These are phyloP conservation scores for Psettodes erumei DNA, from an alignment of 2,113 vertebrate genomes.

Conservation along the genomic window DNA sequence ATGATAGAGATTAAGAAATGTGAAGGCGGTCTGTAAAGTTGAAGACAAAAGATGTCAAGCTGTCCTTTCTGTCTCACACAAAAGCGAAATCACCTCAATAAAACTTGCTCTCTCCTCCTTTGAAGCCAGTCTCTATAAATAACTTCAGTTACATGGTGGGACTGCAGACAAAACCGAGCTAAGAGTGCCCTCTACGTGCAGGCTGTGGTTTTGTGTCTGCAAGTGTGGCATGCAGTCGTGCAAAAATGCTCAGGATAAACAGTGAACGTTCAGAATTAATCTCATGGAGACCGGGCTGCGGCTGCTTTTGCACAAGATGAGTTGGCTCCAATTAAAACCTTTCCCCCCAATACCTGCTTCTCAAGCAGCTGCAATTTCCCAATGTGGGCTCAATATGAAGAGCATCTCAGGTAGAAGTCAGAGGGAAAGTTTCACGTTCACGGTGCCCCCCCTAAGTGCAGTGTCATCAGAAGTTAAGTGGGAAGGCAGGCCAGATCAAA, in stretches of 20 bases:
- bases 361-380: constrained; percentile 15
- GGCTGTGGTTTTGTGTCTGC: constrained; percentile 7
- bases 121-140: constrained; percentile 71
- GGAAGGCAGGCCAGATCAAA: constrained; percentile 66
- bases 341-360: neutral
- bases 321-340: constrained; percentile 4
- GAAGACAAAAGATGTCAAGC: constrained; percentile 38
- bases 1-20: constrained; percentile 27
- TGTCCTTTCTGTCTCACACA: constrained; percentile 41
- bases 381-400: neutral
- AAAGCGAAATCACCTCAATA: constrained; percentile 57
- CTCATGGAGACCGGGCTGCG: neutral
- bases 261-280: neutral
- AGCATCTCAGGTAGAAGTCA: constrained; percentile 38
- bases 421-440: constrained; percentile 24
- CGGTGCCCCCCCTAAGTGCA: constrained; percentile 46
- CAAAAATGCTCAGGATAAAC: constrained; percentile 5
- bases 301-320: neutral
- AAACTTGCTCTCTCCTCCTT: constrained; percentile 58
- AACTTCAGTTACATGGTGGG: constrained; percentile 45
- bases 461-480: constrained; percentile 66
- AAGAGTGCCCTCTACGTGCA: constrained; percentile 79
- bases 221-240: constrained; percentile 21
- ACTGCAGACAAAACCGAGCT: constrained; percentile 51
- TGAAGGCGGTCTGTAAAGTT: constrained; percentile 14